These are phyloP conservation scores for Dromiciops gliroides DNA, from an alignment of 2,113 vertebrate genomes.

Conservation along the genomic window DNA sequence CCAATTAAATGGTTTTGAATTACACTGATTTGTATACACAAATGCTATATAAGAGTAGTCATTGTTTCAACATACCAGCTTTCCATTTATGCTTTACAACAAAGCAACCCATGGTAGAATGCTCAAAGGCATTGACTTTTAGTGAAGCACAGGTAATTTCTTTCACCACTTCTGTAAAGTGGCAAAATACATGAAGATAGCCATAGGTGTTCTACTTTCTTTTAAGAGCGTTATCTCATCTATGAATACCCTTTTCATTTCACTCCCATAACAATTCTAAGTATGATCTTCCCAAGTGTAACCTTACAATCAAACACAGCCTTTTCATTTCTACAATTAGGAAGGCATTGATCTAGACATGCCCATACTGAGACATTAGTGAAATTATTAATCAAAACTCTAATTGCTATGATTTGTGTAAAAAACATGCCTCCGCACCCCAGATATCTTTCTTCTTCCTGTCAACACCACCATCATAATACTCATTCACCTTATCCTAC, in stretches of 20 bases:
- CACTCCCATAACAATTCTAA: not conserved
- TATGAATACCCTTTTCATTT: not conserved
- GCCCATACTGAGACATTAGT: not conserved
- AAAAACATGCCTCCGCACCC: not conserved
- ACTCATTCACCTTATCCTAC: not conserved
- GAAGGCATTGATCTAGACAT: not conserved
- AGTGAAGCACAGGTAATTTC: not conserved
- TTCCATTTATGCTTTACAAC: not conserved
- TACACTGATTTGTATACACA: not conserved
- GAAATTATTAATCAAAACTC: not conserved
- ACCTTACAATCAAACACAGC: not conserved
- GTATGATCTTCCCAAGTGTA: not conserved
- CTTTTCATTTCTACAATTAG: not conserved
- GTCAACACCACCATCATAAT: not conserved
- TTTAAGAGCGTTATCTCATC: not conserved
- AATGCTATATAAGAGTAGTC: not conserved
- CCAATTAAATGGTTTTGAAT: not conserved
- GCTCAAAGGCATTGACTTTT: not conserved
- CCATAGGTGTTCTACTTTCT: not conserved
- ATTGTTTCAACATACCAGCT: not conserved
- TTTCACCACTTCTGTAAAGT: not conserved
- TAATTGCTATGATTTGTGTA: not conserved
- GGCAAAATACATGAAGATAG: not conserved
- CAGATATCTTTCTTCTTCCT: not conserved
- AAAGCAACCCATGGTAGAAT: not conserved